Base-by-base conservation (phyloP, 2,888 invertebrate species). In the Parascotia fuliginaria region DNA sequence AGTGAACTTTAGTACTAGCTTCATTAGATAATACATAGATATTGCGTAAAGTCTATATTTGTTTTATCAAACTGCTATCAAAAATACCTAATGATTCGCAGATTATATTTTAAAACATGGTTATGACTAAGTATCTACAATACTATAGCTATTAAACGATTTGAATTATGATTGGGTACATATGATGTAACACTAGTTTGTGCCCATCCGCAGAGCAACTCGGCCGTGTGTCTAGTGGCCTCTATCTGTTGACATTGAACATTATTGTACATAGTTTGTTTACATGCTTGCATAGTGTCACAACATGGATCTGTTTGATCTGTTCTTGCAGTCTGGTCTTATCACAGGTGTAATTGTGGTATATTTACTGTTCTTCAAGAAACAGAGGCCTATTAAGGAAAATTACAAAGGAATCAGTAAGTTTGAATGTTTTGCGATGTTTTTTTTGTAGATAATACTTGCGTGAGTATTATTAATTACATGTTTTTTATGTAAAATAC, bases 311-410 rank as follows among this genome's bases (percentile, higher is more conserved):
- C 37, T 88, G 24, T 83, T 83, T 24, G 87, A 88, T 47, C 42
- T 90, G 2, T 65, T 90, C 0, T 61, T 87, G 1, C 81, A 85
- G 57, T 74, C 79, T 1, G 89, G 89, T 0, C 54, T 88, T 28
- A 79, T 87, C 38, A 87, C 86, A 0, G 65, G 74, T 15, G 81
- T 74, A 9, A 55, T 90, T 36, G 88, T 86, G 14, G 60, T 70
- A 0, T 92, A 90, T 64, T 75, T 90, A 31, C 65, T 87, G 49
- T 72, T 87, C 45, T 72, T 88, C 38, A 81, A 75, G 51, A 83
- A 79, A 66, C 61, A 73, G 3, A 42, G 64, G 1, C 61, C 64
- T 1, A 71, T 54, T 38, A 60, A 68, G 52, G 82, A 81, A 14
- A 63, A 72, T 33, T 89, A 89, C 50, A 73, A 70, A 55, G 63